Percentiles rank a stretch among this genome's conserved stretches.
These are phyloP conservation scores for Trachelus iudaicus DNA, from an alignment of 2,888 invertebrate genomes.

Conservation along the genomic window DNA sequence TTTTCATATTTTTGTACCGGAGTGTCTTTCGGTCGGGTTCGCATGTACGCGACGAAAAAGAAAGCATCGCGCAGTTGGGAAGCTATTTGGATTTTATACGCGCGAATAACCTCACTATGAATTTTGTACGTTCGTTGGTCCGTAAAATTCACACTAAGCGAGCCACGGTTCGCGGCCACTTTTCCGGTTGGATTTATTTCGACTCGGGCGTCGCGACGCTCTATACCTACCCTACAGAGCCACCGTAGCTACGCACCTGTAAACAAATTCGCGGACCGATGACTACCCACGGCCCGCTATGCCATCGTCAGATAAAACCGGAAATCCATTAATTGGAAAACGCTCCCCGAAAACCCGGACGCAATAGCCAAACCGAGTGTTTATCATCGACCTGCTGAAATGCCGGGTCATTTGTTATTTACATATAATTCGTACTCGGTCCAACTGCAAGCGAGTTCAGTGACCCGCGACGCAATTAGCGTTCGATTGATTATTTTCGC, in stretches of 20 bases:
- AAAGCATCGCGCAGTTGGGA: not conserved
- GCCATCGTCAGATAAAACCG: constrained; percentile 47
- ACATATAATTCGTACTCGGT: constrained; percentile 51
- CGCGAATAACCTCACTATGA: not conserved
- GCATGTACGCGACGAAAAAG: not conserved
- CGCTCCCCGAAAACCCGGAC: constrained; percentile 40
- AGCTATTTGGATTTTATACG: not conserved
- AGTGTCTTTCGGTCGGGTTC: not conserved
- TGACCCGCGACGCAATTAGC: constrained; percentile 48
- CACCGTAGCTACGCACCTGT: constrained; percentile 34
- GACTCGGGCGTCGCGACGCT: not conserved
- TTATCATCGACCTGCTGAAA: constrained; percentile 47
- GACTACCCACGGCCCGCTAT: constrained; percentile 28
- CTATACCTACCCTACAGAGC: not conserved
- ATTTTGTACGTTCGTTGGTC: not conserved
- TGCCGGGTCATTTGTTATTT: constrained; percentile 55
- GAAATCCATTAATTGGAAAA: constrained; percentile 62
- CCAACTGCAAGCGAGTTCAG: constrained; percentile 39
- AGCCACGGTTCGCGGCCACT: not conserved
- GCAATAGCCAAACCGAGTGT: constrained; percentile 25
- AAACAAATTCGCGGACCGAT: constrained; percentile 47
- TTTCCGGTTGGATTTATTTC: not conserved
- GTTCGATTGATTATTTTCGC: constrained; percentile 52
- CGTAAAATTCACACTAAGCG: not conserved
- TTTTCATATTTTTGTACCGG: not conserved